Evolutionary conservation across 2,113 vertebrate species (phyloP).

Genomic region (Mionectes macconnelli): DNA sequence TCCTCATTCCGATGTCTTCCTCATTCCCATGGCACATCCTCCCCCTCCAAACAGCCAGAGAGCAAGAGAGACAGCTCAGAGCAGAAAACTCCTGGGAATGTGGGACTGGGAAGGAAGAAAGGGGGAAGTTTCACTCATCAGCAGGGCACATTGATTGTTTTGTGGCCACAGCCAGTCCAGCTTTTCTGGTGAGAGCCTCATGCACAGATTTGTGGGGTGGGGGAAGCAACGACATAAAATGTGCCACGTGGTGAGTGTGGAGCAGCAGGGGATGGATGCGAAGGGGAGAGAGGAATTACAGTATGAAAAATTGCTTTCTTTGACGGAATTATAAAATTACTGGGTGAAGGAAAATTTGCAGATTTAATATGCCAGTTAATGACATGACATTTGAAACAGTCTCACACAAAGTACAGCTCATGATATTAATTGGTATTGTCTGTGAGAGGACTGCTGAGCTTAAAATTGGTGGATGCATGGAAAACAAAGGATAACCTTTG

Average conservation of each 20-base stretch:
- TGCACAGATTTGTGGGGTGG: not conserved
- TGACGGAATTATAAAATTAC: slow-evolving; percentile 13
- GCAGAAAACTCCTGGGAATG: not conserved
- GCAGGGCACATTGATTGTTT: not conserved
- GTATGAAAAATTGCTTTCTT: not conserved
- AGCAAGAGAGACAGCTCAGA: not conserved
- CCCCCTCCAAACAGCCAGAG: not conserved
- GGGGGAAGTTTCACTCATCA: not conserved
- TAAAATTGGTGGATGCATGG: not conserved
- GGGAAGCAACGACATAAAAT: not conserved
- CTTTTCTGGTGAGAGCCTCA: not conserved
- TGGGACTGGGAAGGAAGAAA: not conserved
- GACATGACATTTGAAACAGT: slow-evolving; percentile 10
- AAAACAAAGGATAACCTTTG: slow-evolving; percentile 28
- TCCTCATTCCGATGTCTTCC: not conserved
- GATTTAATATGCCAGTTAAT: slow-evolving; percentile 33
- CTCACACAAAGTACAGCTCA: not conserved
- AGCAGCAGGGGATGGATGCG: not conserved
- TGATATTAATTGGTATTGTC: slow-evolving; percentile 15
- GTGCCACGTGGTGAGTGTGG: not conserved
- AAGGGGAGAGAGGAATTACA: not conserved
- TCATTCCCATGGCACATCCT: not conserved
- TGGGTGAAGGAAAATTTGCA: slow-evolving; percentile 17
- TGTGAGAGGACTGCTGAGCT: not conserved
- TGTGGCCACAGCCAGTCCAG: not conserved